Percentiles rank a stretch among this genome's conserved stretches.
Evolutionary conservation across 2,797 vertebrate species (phyloP).

Genomic region (Taeniopygia guttata): DNA sequence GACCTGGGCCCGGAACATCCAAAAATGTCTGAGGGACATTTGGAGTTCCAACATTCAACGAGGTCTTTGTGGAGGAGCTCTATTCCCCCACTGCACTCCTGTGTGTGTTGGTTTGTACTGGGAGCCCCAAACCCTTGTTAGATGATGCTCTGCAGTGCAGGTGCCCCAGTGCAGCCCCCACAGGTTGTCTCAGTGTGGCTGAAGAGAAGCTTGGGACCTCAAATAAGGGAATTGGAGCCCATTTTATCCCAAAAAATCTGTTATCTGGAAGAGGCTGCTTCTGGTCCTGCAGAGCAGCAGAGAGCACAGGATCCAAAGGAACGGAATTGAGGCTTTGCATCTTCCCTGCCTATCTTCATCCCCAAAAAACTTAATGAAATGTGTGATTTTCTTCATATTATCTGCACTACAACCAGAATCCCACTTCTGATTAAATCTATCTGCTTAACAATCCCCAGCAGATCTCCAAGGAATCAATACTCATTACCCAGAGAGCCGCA

Average conservation of each 20-base stretch:
- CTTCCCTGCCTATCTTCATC: not conserved
- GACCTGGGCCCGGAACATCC: no score
- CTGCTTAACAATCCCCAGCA: not conserved
- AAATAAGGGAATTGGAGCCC: not conserved
- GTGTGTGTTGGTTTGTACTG: rapidly evolving
- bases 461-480: not conserved
- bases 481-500: not conserved
- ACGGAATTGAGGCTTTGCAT: not conserved
- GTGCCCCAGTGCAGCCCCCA: rapidly evolving
- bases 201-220: not conserved
- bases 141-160: rapidly evolving
- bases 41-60: no score
- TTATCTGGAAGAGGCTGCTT: not conserved
- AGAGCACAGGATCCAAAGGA: rapidly evolving
- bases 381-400: not conserved
- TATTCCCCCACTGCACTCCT: rapidly evolving
- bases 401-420: not conserved
- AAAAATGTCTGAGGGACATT: no score
- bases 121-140: not conserved
- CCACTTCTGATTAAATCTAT: slow-evolving; percentile 1
- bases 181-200: rapidly evolving
- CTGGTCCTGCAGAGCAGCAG: not conserved
- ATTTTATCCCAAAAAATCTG: not conserved
- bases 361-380: not conserved
- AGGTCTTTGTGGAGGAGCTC: not conserved